These are phyloP conservation scores for Ceratosolen solmsi DNA, from an alignment of 1,140 invertebrate genomes.

Conservation along the genomic window DNA sequence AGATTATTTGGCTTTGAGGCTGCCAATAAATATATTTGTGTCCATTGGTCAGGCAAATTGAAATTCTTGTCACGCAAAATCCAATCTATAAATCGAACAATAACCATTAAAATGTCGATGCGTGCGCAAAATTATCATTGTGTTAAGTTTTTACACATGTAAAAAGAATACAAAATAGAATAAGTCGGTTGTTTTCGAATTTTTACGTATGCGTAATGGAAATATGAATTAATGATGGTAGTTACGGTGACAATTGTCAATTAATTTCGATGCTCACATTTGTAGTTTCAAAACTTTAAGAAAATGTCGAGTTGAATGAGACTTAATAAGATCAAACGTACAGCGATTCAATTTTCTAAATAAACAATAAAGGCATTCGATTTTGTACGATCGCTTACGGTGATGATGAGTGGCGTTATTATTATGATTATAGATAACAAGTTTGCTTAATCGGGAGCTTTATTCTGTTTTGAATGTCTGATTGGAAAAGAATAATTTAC, in stretches of 20 bases:
- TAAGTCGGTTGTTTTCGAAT: constrained; percentile 14
- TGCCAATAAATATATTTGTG: no score
- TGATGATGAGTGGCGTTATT: no score
- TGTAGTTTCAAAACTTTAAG: background rate
- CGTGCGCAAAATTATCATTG: constrained; percentile 29
- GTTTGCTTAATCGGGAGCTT: no score
- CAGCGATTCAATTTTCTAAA: no score
- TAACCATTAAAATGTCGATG: constrained; percentile 6
- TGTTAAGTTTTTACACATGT: background rate
- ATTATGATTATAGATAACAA: no score
- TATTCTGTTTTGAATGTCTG: no score
- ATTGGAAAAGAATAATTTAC: no score
- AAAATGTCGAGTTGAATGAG: no score
- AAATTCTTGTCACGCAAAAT: background rate
- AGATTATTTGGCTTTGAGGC: no score
- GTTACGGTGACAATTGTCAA: background rate
- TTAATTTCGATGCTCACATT: background rate
- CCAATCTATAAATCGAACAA: constrained; percentile 24
- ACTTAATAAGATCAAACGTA: background rate
- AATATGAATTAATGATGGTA: background rate
- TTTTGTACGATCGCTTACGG: no score
- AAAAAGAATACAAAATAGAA: background rate
- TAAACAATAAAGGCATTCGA: no score
- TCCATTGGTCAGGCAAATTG: no score
- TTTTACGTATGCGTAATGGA: background rate